These are phyloP conservation scores for Sylvia borin DNA, from an alignment of 2,797 vertebrate genomes.

Conservation along the genomic window DNA sequence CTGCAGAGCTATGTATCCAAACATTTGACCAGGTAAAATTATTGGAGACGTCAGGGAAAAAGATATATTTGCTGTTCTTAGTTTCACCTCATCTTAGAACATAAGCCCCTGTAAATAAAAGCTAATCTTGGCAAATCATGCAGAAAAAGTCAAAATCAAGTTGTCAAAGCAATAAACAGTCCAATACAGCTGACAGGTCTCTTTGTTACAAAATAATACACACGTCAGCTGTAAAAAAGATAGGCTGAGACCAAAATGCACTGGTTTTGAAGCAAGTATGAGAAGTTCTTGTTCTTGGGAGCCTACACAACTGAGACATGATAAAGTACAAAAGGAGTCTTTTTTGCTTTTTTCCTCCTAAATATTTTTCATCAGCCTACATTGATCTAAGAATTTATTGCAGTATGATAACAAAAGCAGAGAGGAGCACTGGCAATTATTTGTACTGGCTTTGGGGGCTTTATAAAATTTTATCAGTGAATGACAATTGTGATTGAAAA, in stretches of 20 bases:
- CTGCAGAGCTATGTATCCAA: constrained; percentile 39
- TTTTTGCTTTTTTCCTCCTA: not conserved
- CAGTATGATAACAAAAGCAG: not conserved
- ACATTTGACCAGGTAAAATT: constrained; percentile 50
- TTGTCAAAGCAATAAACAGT: constrained; percentile 56
- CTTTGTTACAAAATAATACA: constrained; percentile 43
- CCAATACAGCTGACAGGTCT: constrained; percentile 35
- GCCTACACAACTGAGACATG: not conserved
- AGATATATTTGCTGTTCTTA: constrained; percentile 62
- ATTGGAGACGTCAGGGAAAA: constrained; percentile 50
- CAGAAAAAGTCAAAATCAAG: constrained; percentile 65
- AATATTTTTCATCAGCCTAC: not conserved
- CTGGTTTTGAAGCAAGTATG: not conserved
- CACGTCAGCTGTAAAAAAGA: constrained; percentile 36
- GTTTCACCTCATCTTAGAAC: constrained; percentile 63
- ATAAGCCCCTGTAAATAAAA: constrained; percentile 61
- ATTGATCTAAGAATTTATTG: not conserved
- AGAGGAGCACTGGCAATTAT: not conserved
- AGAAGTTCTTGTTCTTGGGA: not conserved
- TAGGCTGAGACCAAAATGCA: constrained; percentile 21
- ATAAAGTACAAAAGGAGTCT: not conserved
- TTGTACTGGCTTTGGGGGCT: not conserved
- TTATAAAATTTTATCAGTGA: not conserved
- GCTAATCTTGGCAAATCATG: constrained; percentile 61
- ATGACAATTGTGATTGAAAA: not conserved